A percentile compares a stretch with the other conserved stretches of the same genome.
Conservation (phyloP, 2,113 vertebrate genomes). For the Chroicocephalus ridibundus region DNA sequence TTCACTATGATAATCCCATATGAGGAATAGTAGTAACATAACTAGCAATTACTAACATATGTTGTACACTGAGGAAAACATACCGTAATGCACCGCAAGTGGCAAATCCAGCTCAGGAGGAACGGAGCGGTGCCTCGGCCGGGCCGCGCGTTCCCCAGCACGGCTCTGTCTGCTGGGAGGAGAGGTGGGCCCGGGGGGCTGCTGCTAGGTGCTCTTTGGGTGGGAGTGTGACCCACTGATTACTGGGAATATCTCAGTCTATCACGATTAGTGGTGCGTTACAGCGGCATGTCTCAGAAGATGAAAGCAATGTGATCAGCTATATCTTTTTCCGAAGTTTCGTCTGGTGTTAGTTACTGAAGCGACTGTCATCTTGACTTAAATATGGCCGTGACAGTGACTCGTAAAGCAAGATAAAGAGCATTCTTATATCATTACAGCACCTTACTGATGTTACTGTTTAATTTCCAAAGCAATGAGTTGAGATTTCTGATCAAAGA, state of each 20-base stretch:
- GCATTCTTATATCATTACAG: neutral
- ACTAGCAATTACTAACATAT: conserved; percentile 10
- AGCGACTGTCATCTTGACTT: neutral
- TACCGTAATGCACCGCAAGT: neutral
- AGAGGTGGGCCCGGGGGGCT: neutral
- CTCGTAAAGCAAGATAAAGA: neutral
- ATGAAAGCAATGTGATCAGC: too few relatives aligned
- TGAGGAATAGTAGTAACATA: conserved; percentile 10
- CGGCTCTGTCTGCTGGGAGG: neutral
- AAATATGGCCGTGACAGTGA: neutral
- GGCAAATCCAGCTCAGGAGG: neutral
- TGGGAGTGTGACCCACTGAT: too few relatives aligned
- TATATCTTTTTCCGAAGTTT: neutral
- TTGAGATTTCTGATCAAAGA: neutral
- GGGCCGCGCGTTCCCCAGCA: fast-evolving
- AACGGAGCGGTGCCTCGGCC: fast-evolving
- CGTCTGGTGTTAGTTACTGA: neutral
- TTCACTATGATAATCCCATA: conserved; percentile 34
- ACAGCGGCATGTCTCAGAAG: neutral
- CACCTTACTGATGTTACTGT: neutral
- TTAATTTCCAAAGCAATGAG: neutral
- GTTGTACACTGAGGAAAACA: neutral
- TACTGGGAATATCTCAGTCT: neutral
- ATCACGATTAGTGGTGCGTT: fast-evolving
- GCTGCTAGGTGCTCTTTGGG: neutral